A percentile compares a stretch with the other conserved stretches of the same genome.
Conservation (phyloP, 2,797 vertebrate genomes). For the Netta rufina region DNA sequence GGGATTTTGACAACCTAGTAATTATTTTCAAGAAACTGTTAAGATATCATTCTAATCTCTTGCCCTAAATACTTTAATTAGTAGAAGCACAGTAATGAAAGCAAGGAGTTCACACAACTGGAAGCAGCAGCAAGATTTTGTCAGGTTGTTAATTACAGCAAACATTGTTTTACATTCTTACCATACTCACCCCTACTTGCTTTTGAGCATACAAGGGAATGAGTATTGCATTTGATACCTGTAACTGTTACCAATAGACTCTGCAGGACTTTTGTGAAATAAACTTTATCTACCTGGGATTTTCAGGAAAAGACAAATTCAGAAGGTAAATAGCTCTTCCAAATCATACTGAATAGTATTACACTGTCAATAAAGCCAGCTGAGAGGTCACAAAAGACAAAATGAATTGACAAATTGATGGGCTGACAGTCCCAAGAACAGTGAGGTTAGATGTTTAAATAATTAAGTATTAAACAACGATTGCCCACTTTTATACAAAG, state of each 20-base stretch:
- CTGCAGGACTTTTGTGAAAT: background rate
- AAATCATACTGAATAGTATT: background rate
- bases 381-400: background rate
- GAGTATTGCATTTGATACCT: background rate
- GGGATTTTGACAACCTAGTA: background rate
- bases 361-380: background rate
- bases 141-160: background rate
- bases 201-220: background rate
- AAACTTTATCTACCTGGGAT: background rate
- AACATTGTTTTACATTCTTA: background rate
- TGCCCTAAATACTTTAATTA: background rate
- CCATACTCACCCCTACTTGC: background rate
- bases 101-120: background rate
- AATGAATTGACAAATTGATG: background rate
- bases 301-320: background rate
- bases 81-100: background rate
- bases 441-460: background rate
- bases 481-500: conserved; percentile 17
- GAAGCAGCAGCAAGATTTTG: background rate
- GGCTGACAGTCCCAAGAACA: background rate
- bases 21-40: background rate
- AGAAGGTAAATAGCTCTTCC: background rate
- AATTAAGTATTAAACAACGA: background rate
- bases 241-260: background rate
- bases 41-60: background rate